Conservation (phyloP, 2,113 vertebrate species). For the Xiphophorus hellerii region DNA sequence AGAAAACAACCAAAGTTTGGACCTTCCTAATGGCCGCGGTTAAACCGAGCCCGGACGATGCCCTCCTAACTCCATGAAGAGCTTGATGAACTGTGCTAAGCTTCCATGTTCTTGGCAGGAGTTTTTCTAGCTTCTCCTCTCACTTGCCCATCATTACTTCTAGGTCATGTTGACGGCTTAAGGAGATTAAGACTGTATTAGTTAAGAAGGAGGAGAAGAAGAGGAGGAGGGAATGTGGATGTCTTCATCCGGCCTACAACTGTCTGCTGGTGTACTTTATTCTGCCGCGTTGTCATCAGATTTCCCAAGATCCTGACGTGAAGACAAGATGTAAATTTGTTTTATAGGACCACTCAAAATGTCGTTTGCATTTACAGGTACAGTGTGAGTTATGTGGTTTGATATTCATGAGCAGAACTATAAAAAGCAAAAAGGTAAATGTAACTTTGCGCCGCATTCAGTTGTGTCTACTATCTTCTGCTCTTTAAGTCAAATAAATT, state of each 20-base stretch:
- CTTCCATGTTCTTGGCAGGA: conserved; percentile 42
- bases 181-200: conserved; percentile 62
- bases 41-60: conserved; percentile 42
- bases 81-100: conserved; percentile 49
- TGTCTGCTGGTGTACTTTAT: conserved; percentile 23
- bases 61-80: conserved; percentile 45
- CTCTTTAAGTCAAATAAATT: too few species aligned
- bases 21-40: conserved; percentile 32
- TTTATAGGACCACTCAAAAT: not conserved
- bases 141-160: conserved; percentile 58
- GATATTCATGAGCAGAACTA: not conserved
- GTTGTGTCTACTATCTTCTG: too few species aligned
- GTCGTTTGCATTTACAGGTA: not conserved
- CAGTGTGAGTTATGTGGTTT: not conserved
- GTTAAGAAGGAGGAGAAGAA: conserved; percentile 44
- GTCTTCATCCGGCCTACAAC: conserved; percentile 38
- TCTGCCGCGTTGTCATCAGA: conserved; percentile 27
- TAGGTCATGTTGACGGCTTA: conserved; percentile 65
- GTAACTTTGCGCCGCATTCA: too few species aligned
- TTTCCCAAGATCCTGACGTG: not conserved
- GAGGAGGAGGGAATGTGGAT: conserved; percentile 25
- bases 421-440: not conserved
- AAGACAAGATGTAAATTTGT: not conserved
- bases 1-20: conserved; percentile 50
- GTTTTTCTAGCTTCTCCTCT: conserved; percentile 28